Evolutionary conservation across 2,113 vertebrate species (phyloP).

Genomic region (Peucedramus taeniatus): DNA sequence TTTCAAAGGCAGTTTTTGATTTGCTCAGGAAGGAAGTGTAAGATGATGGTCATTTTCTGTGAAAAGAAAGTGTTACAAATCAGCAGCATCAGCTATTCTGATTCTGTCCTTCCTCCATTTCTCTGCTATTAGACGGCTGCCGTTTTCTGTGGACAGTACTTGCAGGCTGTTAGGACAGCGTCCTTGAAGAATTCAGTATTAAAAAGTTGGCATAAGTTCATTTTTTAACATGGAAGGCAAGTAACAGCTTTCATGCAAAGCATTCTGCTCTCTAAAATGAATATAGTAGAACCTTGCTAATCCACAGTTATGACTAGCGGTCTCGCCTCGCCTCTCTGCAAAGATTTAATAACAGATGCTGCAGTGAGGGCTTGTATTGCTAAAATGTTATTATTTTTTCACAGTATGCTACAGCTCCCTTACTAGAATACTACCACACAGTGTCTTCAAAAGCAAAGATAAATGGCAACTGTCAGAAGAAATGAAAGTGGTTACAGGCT

Average conservation of each 20-base stretch:
- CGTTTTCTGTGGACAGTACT: neutral
- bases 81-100: neutral
- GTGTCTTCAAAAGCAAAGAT: conserved; percentile 12
- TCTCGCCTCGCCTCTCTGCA: conserved; percentile 18
- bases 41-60: neutral
- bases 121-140: neutral
- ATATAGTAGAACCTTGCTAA: conserved; percentile 24
- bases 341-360: conserved; percentile 63
- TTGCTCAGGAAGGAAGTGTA: neutral
- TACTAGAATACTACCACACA: neutral
- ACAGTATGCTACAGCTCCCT: neutral
- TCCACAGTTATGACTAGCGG: conserved; percentile 23
- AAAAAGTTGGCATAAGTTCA: conserved; percentile 24
- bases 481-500: neutral
- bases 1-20: neutral
- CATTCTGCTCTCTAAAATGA: neutral
- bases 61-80: neutral
- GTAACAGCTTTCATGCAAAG: conserved; percentile 9
- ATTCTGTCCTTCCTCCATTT: neutral
- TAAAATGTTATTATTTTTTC: conserved; percentile 45
- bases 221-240: neutral
- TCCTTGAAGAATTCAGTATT: neutral
- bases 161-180: neutral
- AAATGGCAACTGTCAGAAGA: neutral
- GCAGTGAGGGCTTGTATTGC: conserved; percentile 19